Base-by-base conservation (phyloP, 2,113 vertebrate species). In the Ptyas mucosa region DNA sequence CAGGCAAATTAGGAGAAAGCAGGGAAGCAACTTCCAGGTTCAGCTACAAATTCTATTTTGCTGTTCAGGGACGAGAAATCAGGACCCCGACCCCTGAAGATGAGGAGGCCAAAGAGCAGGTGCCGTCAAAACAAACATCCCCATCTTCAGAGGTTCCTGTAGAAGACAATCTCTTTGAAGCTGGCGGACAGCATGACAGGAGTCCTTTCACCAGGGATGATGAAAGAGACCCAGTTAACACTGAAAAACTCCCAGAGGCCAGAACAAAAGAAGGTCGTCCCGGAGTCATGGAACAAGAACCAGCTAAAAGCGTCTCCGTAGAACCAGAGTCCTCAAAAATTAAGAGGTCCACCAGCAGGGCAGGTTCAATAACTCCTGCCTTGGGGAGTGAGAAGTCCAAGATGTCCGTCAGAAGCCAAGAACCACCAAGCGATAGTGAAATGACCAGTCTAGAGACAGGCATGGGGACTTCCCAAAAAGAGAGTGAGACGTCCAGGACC, bases 231-330 rank as follows among this genome's bases (percentile, higher is more conserved):
- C 88, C 8, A 24, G 6, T 9, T 0, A 15, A 2, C 9, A 5
- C 3, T 2, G 10, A n/a, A 75, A 55, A 23, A 20, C 5, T 4
- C 7, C 21, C 53, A 14, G 49, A 11, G 0, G 3, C 53, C 64
- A 2, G 23, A 51, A 89, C 18, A 11, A 12, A 54, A 4, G 15
- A 43, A 51, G 20, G 0, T 14, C 3, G 4, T 49, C 34, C 9
- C 0, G 11, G 10, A 14, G 21, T 10, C 1, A 29, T 8, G 8
- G 54, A 90, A 14, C 43, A 23, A 2, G 92, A 89, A 46, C 10
- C 5, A 5, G 24, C 39, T 23, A 15, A 34, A 49, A 26, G 11
- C 29, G 0, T 29, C 2, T 5, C 0, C 7, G 1, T 0, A 0
- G 10, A 89, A 7, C 54, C 8, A 2, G 26, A 0, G 49, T 20